phyloP scores from a whole-genome alignment of 2,888 invertebrate species.

The Hemistola chrysoprasaria region DNA sequence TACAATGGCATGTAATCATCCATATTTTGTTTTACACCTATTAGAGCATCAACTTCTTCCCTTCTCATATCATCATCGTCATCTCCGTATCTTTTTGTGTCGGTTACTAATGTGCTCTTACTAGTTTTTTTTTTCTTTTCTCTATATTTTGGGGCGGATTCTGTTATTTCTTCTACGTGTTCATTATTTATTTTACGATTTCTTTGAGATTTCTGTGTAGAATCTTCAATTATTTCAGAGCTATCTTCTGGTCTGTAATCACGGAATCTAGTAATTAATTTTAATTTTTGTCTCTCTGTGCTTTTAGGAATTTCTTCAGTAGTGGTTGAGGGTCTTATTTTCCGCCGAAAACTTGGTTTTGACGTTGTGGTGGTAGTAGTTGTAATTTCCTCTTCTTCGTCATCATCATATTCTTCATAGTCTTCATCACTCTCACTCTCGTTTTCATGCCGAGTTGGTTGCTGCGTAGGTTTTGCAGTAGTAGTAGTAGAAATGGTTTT shows the following conservation, averaged over 20 bases:
- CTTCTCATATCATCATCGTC: conserved; percentile 56
- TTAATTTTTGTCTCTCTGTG: conserved; percentile 45
- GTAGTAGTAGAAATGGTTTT: conserved; percentile 40
- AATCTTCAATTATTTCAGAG: conserved; percentile 20
- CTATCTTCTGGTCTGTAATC: conserved; percentile 39
- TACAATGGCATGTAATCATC: conserved; percentile 64
- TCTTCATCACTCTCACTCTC: conserved; percentile 42
- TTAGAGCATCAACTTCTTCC: conserved; percentile 66
- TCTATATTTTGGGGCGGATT: conserved; percentile 49
- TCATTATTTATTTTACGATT: conserved; percentile 15
- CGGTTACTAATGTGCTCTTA: conserved; percentile 71
- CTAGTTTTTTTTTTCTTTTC: conserved; percentile 69
- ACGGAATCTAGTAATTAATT: conserved; percentile 59
- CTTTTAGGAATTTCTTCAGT: conserved; percentile 37
- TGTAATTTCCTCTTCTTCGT: conserved; percentile 36
- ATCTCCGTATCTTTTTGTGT: conserved; percentile 66
- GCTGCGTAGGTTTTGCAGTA: conserved; percentile 10
- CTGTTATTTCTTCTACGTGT: conserved; percentile 23
- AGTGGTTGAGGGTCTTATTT: conserved; percentile 39
- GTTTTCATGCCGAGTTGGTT: conserved; percentile 21
- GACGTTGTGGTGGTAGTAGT: conserved; percentile 50
- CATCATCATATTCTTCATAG: conserved; percentile 48
- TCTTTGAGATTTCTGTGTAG: conserved; percentile 10
- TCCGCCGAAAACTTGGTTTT: conserved; percentile 47
- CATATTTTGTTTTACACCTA: conserved; percentile 62